phyloP scores from a whole-genome alignment of 2,888 invertebrate species.

The Aphidoletes aphidimyza region DNA sequence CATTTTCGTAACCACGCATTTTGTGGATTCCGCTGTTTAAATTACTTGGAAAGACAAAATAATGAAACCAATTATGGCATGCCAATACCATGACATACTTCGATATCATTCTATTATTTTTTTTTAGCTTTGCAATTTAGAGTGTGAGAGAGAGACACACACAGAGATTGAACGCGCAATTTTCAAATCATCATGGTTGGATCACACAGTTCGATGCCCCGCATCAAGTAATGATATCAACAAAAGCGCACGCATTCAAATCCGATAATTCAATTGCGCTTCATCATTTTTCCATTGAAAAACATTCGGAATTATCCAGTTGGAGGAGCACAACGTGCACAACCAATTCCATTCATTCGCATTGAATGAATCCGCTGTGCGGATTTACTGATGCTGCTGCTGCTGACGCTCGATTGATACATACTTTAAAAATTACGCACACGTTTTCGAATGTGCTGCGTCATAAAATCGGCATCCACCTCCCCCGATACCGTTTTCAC shows the following conservation, averaged over 20 bases:
- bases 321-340: slow-evolving; percentile 19
- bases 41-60: background rate
- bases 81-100: too few relatives aligned
- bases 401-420: background rate
- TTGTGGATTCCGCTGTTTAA: background rate
- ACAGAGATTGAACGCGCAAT: too few relatives aligned
- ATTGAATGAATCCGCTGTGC: background rate
- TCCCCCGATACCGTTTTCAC: background rate
- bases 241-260: slow-evolving; percentile 27
- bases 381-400: background rate
- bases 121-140: too few relatives aligned
- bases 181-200: background rate
- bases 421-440: background rate
- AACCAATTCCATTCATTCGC: slow-evolving; percentile 19
- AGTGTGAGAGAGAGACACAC: too few relatives aligned
- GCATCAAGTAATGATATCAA: background rate
- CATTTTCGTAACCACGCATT: too few relatives aligned
- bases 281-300: slow-evolving; percentile 24
- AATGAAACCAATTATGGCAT: slow-evolving; percentile 42
- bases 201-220: background rate
- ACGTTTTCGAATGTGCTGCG: slow-evolving; percentile 7
- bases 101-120: too few relatives aligned
- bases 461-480: background rate
- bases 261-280: slow-evolving; percentile 36
- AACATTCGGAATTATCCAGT: slow-evolving; percentile 20